These are phyloP conservation scores for Agapetus fuscipes DNA, from an alignment of 2,888 invertebrate genomes.

Conservation along the genomic window DNA sequence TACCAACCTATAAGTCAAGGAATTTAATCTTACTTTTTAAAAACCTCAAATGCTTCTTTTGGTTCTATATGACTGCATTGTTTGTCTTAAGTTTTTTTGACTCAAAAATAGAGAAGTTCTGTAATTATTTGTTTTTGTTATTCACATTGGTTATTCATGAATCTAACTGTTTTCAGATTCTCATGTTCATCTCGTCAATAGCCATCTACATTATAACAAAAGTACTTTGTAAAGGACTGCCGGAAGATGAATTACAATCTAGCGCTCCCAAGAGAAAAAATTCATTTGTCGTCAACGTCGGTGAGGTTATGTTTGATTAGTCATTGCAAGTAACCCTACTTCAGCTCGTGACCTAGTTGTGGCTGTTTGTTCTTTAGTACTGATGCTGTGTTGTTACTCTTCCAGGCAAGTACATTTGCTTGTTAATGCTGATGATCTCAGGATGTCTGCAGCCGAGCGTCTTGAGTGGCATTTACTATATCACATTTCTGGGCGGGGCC, in stretches of 20 bases:
- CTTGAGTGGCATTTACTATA: constrained; percentile 75
- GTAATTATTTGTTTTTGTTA: neutral
- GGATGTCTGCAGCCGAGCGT: constrained; percentile 76
- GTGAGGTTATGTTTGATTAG: constrained; percentile 23
- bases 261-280: constrained; percentile 21
- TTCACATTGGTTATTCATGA: too few species aligned
- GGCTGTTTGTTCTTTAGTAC: neutral
- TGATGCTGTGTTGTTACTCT: neutral
- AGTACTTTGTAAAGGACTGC: constrained; percentile 15
- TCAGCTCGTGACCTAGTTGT: neutral
- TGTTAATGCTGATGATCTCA: constrained; percentile 58
- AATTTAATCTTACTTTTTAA: too few species aligned
- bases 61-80: too few species aligned
- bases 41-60: too few species aligned
- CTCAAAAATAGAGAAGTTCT: neutral
- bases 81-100: neutral
- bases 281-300: constrained; percentile 26
- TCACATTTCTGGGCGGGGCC: constrained; percentile 73
- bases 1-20: too few species aligned
- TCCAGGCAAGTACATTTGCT: constrained; percentile 54
- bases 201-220: constrained; percentile 12
- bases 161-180: constrained; percentile 9
- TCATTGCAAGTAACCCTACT: neutral
- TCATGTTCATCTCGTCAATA: constrained; percentile 18
- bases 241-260: constrained; percentile 16